Evolutionary conservation across 2,113 vertebrate species (phyloP).

Genomic region (Proterorhinus semilunaris): DNA sequence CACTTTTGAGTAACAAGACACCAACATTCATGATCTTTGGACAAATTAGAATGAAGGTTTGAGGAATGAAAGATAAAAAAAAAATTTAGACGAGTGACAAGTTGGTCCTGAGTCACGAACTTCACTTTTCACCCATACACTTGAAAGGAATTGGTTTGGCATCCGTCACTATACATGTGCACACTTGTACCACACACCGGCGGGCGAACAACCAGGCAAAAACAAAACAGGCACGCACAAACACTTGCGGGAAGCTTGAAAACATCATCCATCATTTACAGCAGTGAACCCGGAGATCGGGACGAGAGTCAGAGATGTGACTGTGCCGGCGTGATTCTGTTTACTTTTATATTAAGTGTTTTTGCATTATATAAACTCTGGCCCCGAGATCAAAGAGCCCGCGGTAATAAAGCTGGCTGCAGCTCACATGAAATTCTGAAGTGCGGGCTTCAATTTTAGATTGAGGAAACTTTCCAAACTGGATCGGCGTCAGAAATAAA

Average conservation of each 20-base stretch:
- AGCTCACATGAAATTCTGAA: slow-evolving; percentile 40
- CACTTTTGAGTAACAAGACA: no score
- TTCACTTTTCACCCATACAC: slow-evolving; percentile 57
- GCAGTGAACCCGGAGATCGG: slow-evolving; percentile 14
- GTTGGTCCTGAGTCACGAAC: slow-evolving; percentile 40
- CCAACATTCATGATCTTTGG: no score
- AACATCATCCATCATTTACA: slow-evolving; percentile 10
- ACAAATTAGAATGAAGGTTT: no score
- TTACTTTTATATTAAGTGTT: slow-evolving; percentile 27
- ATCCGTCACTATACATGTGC: slow-evolving; percentile 51
- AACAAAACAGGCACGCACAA: slow-evolving; percentile 30
- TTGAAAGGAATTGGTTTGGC: slow-evolving; percentile 41
- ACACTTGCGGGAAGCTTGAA: slow-evolving; percentile 25
- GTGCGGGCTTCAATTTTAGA: slow-evolving; percentile 35
- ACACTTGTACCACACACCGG: slow-evolving; percentile 41
- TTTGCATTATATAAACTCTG: slow-evolving; percentile 35
- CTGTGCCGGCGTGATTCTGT: not conserved
- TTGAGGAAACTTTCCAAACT: slow-evolving; percentile 29
- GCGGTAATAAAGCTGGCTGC: slow-evolving; percentile 41
- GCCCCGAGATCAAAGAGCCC: slow-evolving; percentile 37
- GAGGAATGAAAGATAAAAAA: no score
- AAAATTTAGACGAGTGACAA: no score
- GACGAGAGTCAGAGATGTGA: slow-evolving; percentile 7
- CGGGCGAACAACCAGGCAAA: slow-evolving; percentile 36
- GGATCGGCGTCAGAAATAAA: slow-evolving; percentile 14